Percentiles rank a stretch among this genome's conserved stretches.
These are phyloP conservation scores for Pseudomyrmex sp. DNA, from an alignment of 1,140 invertebrate species.

Conservation along the genomic window DNA sequence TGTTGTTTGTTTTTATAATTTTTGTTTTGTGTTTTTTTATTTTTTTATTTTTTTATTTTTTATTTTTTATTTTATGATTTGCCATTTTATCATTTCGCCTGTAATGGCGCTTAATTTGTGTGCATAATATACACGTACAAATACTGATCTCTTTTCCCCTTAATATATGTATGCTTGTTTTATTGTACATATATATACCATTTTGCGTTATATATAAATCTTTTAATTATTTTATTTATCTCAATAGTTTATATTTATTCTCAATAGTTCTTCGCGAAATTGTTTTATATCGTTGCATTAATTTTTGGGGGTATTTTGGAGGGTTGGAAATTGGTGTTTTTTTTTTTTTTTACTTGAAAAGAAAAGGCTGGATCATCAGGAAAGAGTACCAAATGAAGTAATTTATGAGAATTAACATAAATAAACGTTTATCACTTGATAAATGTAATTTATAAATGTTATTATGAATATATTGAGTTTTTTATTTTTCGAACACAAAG, in stretches of 20 bases:
- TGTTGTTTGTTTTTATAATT: neutral
- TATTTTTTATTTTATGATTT: neutral
- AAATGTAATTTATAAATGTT: neutral
- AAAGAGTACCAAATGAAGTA: conserved; percentile 9
- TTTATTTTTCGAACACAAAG: neutral
- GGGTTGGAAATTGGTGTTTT: conserved; percentile 68
- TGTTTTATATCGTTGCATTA: conserved; percentile 56
- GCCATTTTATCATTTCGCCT: conserved; percentile 8
- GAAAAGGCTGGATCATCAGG: conserved; percentile 23
- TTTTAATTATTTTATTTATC: conserved; percentile 14
- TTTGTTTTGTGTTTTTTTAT: neutral
- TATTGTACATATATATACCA: conserved; percentile 6
- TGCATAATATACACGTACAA: conserved; percentile 1
- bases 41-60: neutral
- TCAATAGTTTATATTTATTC: conserved; percentile 1
- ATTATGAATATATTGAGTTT: neutral
- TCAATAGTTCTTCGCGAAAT: conserved; percentile 23
- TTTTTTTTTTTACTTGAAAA: conserved; percentile 44
- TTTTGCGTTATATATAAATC: conserved; percentile 32
- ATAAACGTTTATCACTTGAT: neutral
- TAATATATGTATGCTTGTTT: neutral
- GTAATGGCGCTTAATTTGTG: conserved; percentile 9
- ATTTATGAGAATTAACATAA: neutral
- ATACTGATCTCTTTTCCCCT: neutral
- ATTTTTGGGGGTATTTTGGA: conserved; percentile 64